Evolutionary conservation across 2,113 vertebrate genomes (phyloP), one percentile per base, ranked within the genome.

Genomic region (Panthera tigris): DNA sequence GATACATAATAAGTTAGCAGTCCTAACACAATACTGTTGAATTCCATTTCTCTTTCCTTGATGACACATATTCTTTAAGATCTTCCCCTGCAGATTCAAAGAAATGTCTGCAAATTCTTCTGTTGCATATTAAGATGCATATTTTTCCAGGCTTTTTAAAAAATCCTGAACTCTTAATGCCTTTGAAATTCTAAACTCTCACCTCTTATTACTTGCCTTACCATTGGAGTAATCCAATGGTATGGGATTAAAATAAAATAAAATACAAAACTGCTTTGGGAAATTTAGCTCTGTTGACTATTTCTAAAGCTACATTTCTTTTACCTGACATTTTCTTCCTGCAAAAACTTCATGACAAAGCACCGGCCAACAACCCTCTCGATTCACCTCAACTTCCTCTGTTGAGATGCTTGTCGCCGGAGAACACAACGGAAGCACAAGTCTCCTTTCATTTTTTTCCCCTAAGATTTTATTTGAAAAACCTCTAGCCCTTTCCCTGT

Each of bases 171-270:
- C 14, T 55, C 68, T 33, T 66, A 83, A 33, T 86, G 7, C 6
- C 92, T 78, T 73, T 57, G 39, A 92, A 79, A 76, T 39, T 33
- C 27, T 76, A 8, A 52, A n/a, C 61, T 88, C 78, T 91, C 36
- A 69, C 8, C 19, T 84, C 4, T 52, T 81, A 23, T 50, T 25
- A 65, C 11, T 89, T 94, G 50, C n/a, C 11, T 50, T 78, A 45
- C 45, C 15, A 48, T 61, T 29, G 29, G 25, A 82, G 41, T 78
- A 92, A 66, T 4, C 29, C 66, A 80, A 45, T 3, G 14, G 15
- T n/a, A 85, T 71, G n/a, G 86, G 66, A 95, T 82, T 68, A 89
- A 87, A 80, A 87, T 45, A 94, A 65, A 80, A 73, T 41, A 41
- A 63, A 95, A 52, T 29, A 61, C 55, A 90, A 92, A 86, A 73